Conservation (phyloP, 2,797 vertebrate species). For the Mareca penelope region DNA sequence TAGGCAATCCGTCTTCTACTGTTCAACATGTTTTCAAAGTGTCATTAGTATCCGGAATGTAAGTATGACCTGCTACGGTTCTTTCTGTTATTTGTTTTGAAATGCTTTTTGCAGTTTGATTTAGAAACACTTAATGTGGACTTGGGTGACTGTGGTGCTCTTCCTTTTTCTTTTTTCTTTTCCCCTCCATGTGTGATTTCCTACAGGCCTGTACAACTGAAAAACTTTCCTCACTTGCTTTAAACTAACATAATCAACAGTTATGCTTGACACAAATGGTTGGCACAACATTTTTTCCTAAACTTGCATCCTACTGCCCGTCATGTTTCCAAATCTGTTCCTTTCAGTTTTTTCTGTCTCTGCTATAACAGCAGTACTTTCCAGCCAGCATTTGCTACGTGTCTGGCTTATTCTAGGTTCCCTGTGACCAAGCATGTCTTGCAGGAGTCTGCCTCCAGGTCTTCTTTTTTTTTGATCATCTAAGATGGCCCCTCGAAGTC, state of each 20-base stretch:
- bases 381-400: background rate
- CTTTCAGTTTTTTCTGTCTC: background rate
- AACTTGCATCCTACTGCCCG: background rate
- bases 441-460: background rate
- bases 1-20: slow-evolving; percentile 92
- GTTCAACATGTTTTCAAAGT: slow-evolving; percentile 95
- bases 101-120: background rate
- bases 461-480: background rate
- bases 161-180: background rate
- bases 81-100: background rate
- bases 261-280: background rate
- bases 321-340: background rate
- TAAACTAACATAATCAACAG: background rate
- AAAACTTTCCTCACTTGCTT: background rate
- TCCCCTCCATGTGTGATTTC: background rate
- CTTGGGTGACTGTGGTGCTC: background rate
- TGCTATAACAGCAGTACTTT: background rate
- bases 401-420: background rate
- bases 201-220: background rate
- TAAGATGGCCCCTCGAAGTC: background rate
- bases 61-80: slow-evolving; percentile 75
- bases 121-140: background rate
- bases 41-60: slow-evolving; percentile 95
- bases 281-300: background rate
- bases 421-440: background rate